These are phyloP conservation scores for Mola mola DNA, from an alignment of 2,113 vertebrate genomes.

Conservation along the genomic window DNA sequence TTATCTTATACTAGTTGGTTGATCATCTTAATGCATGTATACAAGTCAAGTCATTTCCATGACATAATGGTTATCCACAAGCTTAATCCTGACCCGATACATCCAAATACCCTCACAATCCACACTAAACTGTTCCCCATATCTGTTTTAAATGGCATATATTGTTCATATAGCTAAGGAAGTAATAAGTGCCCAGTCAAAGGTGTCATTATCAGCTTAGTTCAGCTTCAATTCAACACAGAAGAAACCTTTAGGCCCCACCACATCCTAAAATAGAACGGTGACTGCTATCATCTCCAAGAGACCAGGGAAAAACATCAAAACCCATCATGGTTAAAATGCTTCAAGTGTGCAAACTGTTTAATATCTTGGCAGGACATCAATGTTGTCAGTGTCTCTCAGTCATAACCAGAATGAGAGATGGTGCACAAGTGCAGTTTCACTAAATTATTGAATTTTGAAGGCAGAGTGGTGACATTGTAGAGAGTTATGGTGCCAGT, in stretches of 20 bases:
- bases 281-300: conserved; percentile 36
- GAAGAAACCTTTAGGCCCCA: conserved; percentile 1
- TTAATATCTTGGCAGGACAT: conserved; percentile 55
- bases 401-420: conserved; percentile 55
- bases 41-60: neutral
- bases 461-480: conserved; percentile 63
- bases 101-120: no score
- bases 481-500: conserved; percentile 57
- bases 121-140: no score
- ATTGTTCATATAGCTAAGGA: no score
- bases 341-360: conserved; percentile 64
- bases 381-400: conserved; percentile 46
- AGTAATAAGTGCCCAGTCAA: no score
- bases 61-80: conserved; percentile 6
- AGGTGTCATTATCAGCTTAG: no score
- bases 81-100: no score
- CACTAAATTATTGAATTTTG: conserved; percentile 76
- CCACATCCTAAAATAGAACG: conserved; percentile 42
- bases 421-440: conserved; percentile 54
- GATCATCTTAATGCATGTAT: neutral
- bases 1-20: neutral
- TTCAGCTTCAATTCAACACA: no score
- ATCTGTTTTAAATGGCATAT: no score
- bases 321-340: conserved; percentile 67
- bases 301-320: conserved; percentile 61